These are phyloP conservation scores for Trichonephila clavata DNA, from an alignment of 1,140 invertebrate species.

Conservation along the genomic window DNA sequence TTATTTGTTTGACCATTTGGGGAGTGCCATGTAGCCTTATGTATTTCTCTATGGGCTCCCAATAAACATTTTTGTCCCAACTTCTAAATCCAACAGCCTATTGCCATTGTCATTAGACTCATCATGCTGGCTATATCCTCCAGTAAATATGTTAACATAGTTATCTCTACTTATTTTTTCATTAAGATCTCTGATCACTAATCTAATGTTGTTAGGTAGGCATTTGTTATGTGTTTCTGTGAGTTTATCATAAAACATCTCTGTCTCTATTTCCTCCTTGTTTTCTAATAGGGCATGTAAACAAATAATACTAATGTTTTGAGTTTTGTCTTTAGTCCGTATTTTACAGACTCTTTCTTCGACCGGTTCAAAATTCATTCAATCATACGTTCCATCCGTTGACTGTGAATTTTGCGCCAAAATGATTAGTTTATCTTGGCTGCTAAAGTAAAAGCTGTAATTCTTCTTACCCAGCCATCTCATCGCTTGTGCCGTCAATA, in stretches of 20 bases:
- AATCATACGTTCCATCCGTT: not conserved
- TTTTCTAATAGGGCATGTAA: constrained; percentile 5
- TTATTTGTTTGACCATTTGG: not conserved
- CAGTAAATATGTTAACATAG: not conserved
- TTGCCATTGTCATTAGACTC: not conserved
- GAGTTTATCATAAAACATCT: constrained; percentile 28
- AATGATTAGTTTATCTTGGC: not conserved
- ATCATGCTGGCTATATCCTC: not conserved
- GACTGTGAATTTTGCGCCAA: not conserved
- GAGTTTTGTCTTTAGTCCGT: not conserved
- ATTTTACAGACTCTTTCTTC: constrained; percentile 35
- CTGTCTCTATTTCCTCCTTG: not conserved
- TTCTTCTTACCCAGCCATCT: too few species aligned
- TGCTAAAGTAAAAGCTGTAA: constrained; percentile 1
- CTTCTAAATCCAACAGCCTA: not conserved
- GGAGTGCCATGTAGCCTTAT: not conserved
- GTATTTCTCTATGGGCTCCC: constrained; percentile 30
- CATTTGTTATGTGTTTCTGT: not conserved
- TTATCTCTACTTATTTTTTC: not conserved
- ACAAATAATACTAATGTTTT: constrained; percentile 29
- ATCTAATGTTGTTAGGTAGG: constrained; percentile 5
- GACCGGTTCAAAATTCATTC: not conserved
- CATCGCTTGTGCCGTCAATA: too few species aligned
- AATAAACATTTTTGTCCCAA: not conserved
- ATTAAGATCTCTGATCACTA: not conserved